Evolutionary conservation across 2,113 vertebrate species (phyloP).

Genomic region (Nettapus auritus): DNA sequence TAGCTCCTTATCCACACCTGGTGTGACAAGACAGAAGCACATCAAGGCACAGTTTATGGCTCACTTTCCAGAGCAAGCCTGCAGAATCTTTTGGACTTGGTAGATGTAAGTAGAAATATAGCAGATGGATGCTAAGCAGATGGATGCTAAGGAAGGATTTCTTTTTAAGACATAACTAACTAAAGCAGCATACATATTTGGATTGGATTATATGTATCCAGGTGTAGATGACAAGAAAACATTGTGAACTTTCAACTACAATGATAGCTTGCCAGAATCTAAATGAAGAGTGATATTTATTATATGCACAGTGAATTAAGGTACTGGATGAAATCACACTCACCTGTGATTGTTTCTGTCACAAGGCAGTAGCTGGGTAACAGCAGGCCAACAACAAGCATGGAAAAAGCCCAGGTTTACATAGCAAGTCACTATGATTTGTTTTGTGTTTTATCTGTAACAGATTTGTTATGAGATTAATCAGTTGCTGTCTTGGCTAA

Average conservation of each 20-base stretch:
- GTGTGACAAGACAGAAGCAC: background rate
- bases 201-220: background rate
- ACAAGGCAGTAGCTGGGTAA: slow-evolving; percentile 37
- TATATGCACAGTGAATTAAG: background rate
- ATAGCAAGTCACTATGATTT: slow-evolving; percentile 45
- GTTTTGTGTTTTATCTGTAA: background rate
- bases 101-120: background rate
- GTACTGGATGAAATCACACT: background rate
- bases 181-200: background rate
- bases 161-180: background rate
- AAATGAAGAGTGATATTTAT: background rate
- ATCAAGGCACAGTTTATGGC: background rate
- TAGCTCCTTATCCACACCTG: background rate
- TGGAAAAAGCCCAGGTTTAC: slow-evolving; percentile 20
- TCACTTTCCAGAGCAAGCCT: background rate
- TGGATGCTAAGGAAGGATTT: background rate
- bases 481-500: background rate
- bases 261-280: background rate
- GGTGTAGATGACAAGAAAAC: background rate
- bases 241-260: background rate
- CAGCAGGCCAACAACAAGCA: background rate
- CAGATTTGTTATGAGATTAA: slow-evolving; percentile 14
- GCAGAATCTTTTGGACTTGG: background rate
- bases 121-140: background rate
- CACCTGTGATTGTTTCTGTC: slow-evolving; percentile 31